phyloP scores from a whole-genome alignment of 2,113 vertebrate species.

The Tretioscincus oriximinensis region DNA sequence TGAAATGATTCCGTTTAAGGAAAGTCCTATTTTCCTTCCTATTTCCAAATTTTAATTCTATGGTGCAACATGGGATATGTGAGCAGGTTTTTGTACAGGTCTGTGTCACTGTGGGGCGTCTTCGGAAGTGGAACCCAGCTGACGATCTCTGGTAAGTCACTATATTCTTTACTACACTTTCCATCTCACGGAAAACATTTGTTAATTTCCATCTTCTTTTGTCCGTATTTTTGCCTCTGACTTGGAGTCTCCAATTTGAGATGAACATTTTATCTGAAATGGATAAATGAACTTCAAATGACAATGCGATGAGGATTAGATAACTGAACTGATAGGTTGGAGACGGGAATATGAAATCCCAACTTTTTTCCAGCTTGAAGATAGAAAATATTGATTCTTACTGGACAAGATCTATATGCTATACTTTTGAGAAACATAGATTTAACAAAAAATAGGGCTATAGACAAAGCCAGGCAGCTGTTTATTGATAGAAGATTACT shows the following conservation, averaged over 20 bases:
- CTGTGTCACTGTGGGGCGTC: conserved; percentile 29
- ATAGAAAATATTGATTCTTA: background rate
- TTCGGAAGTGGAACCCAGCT: conserved; percentile 18
- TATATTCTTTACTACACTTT: background rate
- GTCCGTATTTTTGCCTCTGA: background rate
- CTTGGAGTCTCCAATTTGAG: background rate
- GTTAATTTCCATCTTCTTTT: background rate
- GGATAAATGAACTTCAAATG: background rate
- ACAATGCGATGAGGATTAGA: too few species aligned
- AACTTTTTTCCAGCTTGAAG: too few species aligned
- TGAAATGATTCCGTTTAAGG: too few species aligned
- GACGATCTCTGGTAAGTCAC: background rate
- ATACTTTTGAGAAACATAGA: background rate
- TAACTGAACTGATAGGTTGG: too few species aligned
- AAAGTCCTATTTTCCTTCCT: background rate
- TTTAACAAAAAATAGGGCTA: background rate
- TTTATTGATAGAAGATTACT: background rate
- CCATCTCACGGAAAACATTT: background rate
- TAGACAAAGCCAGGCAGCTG: background rate
- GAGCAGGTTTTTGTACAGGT: conserved; percentile 36
- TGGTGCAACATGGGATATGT: background rate
- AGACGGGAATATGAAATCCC: background rate
- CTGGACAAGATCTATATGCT: background rate
- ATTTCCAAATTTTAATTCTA: background rate
- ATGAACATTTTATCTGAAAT: too few species aligned